Evolutionary conservation across 2,888 invertebrate genomes (phyloP), one percentile per base, ranked within the genome.

Genomic region (Siphlonurus alternatus): DNA sequence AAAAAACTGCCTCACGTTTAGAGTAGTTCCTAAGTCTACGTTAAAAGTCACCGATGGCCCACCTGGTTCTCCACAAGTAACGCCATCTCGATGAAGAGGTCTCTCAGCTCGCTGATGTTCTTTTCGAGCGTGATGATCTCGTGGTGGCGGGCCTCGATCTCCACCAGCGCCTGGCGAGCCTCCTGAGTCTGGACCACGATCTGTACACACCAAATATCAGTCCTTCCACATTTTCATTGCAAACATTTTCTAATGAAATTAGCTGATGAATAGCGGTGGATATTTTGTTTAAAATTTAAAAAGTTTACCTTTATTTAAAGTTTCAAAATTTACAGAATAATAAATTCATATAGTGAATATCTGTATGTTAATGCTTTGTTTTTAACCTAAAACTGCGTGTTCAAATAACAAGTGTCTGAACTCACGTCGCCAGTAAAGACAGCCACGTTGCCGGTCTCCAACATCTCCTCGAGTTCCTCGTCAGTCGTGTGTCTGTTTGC

Each of bases 51-150:
- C n/a, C n/a, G n/a, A n/a, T n/a, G n/a, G n/a, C n/a, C n/a, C n/a
- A 85, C 86, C 80, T 87, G 88, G 72, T 81, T 81, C 71, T 89
- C 89, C 25, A 93, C 85, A 63, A 89, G 79, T 75, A 86, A 83
- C 59, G 89, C 88, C 79, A 93, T 86, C 75, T 93, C 88, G 72
- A 83, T 77, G 78, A 94, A 93, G 77, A 93, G 83, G 73, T 89
- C 89, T 71, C 84, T 81, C 65, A 94, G 80, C 73, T 91, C 90
- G 59, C 76, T 75, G 69, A 94, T 83, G 71, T 89, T 85, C 70
- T 82, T 83, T 78, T 94, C 93, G 67, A 93, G 79, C 73, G 89
- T 88, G 69, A 87, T 75, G 69, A 94, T 81, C 76, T 93, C 90
- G 70, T 85, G 83, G 75, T 90, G 92, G 63, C 93, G 80, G 68